Base-by-base conservation (phyloP, 2,797 vertebrate genomes). In the Semaprochilodus insignis region DNA sequence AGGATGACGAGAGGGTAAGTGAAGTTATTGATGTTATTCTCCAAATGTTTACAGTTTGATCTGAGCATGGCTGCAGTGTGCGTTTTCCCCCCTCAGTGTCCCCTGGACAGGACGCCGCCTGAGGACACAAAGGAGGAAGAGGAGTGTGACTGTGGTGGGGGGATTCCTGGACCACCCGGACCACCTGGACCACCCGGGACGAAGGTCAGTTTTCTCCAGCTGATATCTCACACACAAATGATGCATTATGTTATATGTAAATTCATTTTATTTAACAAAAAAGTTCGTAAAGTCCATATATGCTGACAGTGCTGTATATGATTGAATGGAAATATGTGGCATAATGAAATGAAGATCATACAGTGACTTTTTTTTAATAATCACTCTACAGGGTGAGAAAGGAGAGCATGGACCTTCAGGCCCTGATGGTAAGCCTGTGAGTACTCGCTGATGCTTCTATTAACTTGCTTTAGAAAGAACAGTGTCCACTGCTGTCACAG, bases 1-100 rank as follows among this genome's bases (percentile, higher is more conserved):
- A 96, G 95, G 92, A 96, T 80, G 95, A 96, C 88, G 94, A 95
- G 55, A 93, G 95, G 94, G 95, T 96, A 87, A 93, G 95, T 89
- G 65, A 44, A 23, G 7, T 40, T 48, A 59, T 59, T 8, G 19
- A 6, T 44, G 15, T 27, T 27, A 25, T 10, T 23, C 40, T 59
- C 5, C 25, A 13, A 11, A 11, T 59, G 11, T 27, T 7, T 11
- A 27, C 10, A 52, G 57, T 76, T 55, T 71, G 17, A 51, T 81
- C 5, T 15, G 51, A 13, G 59, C 23, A 69, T 19, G 44, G 59
- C 23, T 55, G 5, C 59, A 59, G 36, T 60, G 48, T 67, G 62
- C 71, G 14, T 85, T 65, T 86, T 36, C 77, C 77, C 21, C 78
- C 72, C 81, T 55, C 80, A 96, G 95, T 96, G 95, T 88, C 93